Percentiles rank a stretch among this genome's conserved stretches.
Evolutionary conservation across 2,113 vertebrate species (phyloP).

Genomic region (Rhea americana): DNA sequence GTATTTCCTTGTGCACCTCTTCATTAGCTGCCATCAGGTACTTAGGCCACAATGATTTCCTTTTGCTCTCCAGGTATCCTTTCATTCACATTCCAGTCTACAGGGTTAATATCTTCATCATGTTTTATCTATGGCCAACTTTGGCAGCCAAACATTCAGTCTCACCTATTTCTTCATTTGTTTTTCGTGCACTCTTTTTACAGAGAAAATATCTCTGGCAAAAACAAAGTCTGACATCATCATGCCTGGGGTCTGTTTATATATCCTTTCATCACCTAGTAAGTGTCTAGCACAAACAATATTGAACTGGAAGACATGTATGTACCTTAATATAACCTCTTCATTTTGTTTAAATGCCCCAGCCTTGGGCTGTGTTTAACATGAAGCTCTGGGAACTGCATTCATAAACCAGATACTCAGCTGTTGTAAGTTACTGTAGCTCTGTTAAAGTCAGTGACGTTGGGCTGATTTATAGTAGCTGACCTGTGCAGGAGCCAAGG

Average conservation of each 20-base stretch:
- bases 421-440: conserved; percentile 64
- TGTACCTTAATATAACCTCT: conserved; percentile 47
- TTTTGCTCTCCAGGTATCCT: conserved; percentile 51
- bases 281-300: conserved; percentile 49
- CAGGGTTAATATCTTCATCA: conserved; percentile 36
- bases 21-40: conserved; percentile 29
- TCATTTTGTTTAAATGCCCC: conserved; percentile 55
- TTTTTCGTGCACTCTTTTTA: conserved; percentile 10
- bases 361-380: conserved; percentile 48
- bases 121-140: conserved; percentile 59
- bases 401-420: conserved; percentile 61
- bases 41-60: conserved; percentile 31
- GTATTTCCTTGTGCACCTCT: conserved; percentile 2
- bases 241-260: conserved; percentile 23
- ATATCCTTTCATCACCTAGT: conserved; percentile 62
- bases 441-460: conserved; percentile 42
- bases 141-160: neutral
- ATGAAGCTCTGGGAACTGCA: conserved; percentile 49
- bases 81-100: conserved; percentile 6
- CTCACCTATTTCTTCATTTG: conserved; percentile 58
- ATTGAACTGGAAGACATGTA: neutral
- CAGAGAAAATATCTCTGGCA: conserved; percentile 30
- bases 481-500: conserved; percentile 62
- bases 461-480: conserved; percentile 58
- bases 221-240: conserved; percentile 36